phyloP scores from a whole-genome alignment of 1,140 invertebrate species.

The Plectrocnemia conspersa region DNA sequence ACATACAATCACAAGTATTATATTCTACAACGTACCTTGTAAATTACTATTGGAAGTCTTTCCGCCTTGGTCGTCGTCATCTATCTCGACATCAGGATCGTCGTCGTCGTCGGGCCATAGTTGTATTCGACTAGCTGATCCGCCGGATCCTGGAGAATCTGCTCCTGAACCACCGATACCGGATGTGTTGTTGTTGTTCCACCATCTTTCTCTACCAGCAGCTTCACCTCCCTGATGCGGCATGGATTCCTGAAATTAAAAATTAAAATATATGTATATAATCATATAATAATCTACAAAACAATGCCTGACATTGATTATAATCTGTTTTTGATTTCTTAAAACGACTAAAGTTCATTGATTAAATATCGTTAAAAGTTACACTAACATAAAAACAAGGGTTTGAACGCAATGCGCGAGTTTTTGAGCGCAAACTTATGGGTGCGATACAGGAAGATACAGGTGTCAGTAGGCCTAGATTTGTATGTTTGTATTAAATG shows the following conservation, averaged over 20 bases:
- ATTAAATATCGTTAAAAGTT: too few relatives aligned
- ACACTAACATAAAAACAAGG: too few relatives aligned
- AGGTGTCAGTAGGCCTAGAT: too few relatives aligned
- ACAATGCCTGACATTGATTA: too few relatives aligned
- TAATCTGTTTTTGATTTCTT: too few relatives aligned
- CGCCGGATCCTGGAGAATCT: slow-evolving; percentile 28
- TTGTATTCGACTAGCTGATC: slow-evolving; percentile 14
- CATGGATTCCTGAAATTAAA: slow-evolving; percentile 9
- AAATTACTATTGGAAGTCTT: slow-evolving; percentile 9
- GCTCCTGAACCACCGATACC: slow-evolving; percentile 23
- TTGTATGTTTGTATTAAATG: too few relatives aligned
- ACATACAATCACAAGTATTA: not conserved
- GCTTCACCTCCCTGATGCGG: slow-evolving; percentile 16
- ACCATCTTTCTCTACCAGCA: slow-evolving; percentile 21
- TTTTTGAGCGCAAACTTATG: too few relatives aligned
- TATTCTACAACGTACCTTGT: not conserved
- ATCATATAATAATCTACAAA: too few relatives aligned
- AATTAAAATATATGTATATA: not conserved
- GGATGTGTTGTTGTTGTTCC: slow-evolving; percentile 9
- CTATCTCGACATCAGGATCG: slow-evolving; percentile 27
- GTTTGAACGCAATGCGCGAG: too few relatives aligned
- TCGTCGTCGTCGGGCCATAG: slow-evolving; percentile 31
- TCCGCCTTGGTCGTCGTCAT: slow-evolving; percentile 26
- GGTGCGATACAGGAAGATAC: too few relatives aligned
- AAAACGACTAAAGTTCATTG: too few relatives aligned